These are phyloP conservation scores for Frankliniella intonsa DNA, from an alignment of 2,888 invertebrate species.

Conservation along the genomic window DNA sequence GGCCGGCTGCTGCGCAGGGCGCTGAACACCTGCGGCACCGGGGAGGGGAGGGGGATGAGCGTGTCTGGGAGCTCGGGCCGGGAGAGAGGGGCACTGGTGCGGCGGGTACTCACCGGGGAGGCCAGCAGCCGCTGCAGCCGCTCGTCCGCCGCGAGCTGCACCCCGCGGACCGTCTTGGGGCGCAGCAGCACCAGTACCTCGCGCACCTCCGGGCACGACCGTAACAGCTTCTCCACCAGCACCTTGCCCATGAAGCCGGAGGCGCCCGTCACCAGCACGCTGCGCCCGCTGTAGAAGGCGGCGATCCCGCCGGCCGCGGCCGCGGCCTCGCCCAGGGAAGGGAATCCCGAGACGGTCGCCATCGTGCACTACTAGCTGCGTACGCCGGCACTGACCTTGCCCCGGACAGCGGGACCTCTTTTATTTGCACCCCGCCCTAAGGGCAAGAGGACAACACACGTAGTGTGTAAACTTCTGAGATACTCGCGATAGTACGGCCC, in stretches of 20 bases:
- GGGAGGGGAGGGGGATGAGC: not conserved
- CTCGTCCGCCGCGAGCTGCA: not conserved
- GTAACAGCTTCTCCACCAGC: not conserved
- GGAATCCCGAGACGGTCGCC: too few relatives aligned
- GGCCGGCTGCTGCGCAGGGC: slow-evolving; percentile 41
- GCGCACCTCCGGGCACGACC: not conserved
- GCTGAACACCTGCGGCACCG: slow-evolving; percentile 44
- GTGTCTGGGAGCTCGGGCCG: not conserved
- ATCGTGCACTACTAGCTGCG: too few relatives aligned
- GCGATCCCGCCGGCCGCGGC: not conserved
- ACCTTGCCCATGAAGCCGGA: slow-evolving; percentile 15
- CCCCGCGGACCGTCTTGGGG: not conserved
- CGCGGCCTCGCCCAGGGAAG: not conserved
- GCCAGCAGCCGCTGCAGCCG: not conserved
- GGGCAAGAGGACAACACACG: too few relatives aligned
- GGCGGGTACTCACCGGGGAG: not conserved
- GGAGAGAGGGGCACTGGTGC: not conserved
- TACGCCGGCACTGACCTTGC: too few relatives aligned
- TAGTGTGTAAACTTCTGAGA: too few relatives aligned
- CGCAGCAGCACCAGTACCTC: not conserved
- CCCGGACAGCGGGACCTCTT: too few relatives aligned
- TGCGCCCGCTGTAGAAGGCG: not conserved
- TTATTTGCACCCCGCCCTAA: too few relatives aligned
- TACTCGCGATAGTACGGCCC: too few relatives aligned
- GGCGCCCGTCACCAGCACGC: slow-evolving; percentile 13